Evolutionary conservation across 2,113 vertebrate genomes (phyloP).

Genomic region (Phainopepla nitens): DNA sequence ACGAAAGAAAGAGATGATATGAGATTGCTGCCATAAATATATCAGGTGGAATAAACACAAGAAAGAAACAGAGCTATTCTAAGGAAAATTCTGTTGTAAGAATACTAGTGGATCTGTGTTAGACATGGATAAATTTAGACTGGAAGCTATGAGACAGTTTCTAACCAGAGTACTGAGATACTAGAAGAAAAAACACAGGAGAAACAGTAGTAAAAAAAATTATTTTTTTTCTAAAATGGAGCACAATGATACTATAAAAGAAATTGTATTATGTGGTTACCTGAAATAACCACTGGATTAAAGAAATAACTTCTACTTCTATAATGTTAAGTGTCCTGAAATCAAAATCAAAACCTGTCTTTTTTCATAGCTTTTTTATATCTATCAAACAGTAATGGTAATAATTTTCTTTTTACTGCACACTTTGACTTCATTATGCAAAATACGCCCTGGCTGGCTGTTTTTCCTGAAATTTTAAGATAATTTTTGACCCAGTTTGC

Average conservation of each 20-base stretch:
- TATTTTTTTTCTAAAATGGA: not conserved
- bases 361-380: not conserved
- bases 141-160: not conserved
- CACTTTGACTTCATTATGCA: not conserved
- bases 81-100: not conserved
- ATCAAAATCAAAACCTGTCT: not conserved
- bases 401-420: not conserved
- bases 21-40: not conserved
- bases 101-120: not conserved
- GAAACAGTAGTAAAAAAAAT: not conserved
- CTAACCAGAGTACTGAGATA: not conserved
- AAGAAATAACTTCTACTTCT: not conserved
- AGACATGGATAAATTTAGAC: not conserved
- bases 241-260: not conserved
- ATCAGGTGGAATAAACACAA: not conserved
- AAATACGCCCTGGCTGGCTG: not conserved
- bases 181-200: not conserved
- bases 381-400: not conserved
- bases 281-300: not conserved
- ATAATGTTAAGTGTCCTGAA: not conserved
- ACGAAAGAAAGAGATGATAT: not conserved
- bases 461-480: not conserved
- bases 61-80: not conserved
- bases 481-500: slow-evolving; percentile 13
- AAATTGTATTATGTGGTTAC: not conserved